Conservation (phyloP, 1,140 invertebrate species). For the Odontomachus brunneus region DNA sequence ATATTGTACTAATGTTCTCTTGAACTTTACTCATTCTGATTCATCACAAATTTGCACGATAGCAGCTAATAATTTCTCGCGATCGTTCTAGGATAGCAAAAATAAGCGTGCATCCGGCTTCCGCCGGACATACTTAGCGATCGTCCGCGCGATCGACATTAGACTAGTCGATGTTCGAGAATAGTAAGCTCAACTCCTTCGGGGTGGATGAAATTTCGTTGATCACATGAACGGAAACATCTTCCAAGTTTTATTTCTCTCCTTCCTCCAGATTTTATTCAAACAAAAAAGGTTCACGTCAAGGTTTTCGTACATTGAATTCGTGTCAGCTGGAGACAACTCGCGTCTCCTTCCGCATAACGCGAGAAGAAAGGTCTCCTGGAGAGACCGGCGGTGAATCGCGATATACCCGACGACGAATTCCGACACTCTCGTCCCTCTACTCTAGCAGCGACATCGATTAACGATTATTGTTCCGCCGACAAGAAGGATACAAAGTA, state of each 20-base stretch:
- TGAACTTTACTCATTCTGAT: not conserved
- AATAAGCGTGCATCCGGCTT: constrained; percentile 37
- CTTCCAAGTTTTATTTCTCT: no score
- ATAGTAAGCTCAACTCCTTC: constrained; percentile 2
- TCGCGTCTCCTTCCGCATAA: not conserved
- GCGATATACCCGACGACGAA: constrained; percentile 40
- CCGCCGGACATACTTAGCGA: constrained; percentile 31
- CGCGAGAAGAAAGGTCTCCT: constrained; percentile 17
- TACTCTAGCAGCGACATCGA: constrained; percentile 65
- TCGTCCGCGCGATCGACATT: constrained; percentile 7
- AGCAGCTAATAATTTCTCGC: constrained; percentile 5
- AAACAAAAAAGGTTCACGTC: not conserved
- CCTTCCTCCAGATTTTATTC: not conserved
- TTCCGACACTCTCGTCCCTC: constrained; percentile 54
- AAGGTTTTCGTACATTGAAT: not conserved
- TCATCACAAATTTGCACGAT: constrained; percentile 32
- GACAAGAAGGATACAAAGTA: constrained; percentile 50
- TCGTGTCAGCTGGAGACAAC: constrained; percentile 11
- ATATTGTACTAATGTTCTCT: constrained; percentile 28
- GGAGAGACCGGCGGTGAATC: constrained; percentile 3
- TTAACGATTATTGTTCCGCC: constrained; percentile 51
- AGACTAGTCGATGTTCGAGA: not conserved
- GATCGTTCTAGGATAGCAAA: constrained; percentile 49
- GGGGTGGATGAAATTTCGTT: constrained; percentile 16
- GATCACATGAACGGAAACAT: constrained; percentile 16